Evolutionary conservation across 2,888 invertebrate species (phyloP).

Genomic region (Polymixis flavicincta): DNA sequence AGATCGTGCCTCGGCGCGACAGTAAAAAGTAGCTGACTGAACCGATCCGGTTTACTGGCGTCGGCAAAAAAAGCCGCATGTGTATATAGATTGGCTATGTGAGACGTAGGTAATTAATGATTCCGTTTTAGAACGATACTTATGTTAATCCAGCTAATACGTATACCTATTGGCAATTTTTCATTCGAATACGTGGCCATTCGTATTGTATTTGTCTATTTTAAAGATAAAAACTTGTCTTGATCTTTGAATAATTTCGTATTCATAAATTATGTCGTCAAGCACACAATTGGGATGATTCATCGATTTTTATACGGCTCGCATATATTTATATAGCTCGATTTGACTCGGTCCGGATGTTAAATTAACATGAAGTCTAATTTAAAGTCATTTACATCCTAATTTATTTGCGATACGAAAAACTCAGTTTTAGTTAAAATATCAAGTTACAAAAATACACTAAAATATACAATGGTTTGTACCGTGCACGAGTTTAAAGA

Average conservation of each 20-base stretch:
- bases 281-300: slow-evolving; percentile 23
- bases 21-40: slow-evolving; percentile 72
- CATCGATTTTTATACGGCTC: slow-evolving; percentile 1
- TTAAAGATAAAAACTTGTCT: slow-evolving; percentile 12
- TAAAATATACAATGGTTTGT: slow-evolving; percentile 9
- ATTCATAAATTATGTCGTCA: slow-evolving; percentile 19
- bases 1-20: slow-evolving; percentile 68
- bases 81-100: slow-evolving; percentile 52
- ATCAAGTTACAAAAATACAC: background rate
- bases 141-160: slow-evolving; percentile 48
- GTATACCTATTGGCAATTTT: slow-evolving; percentile 19
- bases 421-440: background rate
- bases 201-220: slow-evolving; percentile 1
- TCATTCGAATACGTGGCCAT: slow-evolving; percentile 20
- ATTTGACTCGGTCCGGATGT: background rate
- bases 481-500: slow-evolving; percentile 17
- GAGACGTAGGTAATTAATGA: slow-evolving; percentile 55
- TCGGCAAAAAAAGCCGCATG: slow-evolving; percentile 64
- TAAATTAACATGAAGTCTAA: background rate
- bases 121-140: slow-evolving; percentile 52
- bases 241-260: slow-evolving; percentile 2
- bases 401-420: slow-evolving; percentile 11
- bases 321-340: background rate
- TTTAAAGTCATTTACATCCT: slow-evolving; percentile 5
- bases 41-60: slow-evolving; percentile 66